Conservation (phyloP, 2,888 invertebrate species). For the Ophioninae sp. region DNA sequence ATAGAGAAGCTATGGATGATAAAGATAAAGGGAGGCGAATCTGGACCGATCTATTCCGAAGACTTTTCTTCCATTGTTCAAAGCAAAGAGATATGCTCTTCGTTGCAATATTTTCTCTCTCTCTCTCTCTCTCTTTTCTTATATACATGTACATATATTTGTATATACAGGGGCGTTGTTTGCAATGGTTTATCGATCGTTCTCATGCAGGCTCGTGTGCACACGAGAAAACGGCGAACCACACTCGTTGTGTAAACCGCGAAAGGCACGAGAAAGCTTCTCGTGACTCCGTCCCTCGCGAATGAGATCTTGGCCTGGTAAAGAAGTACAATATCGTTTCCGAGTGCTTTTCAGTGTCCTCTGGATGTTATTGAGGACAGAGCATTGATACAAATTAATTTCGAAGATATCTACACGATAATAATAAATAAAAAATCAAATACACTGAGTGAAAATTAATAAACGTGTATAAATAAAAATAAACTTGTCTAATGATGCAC, state of each 20-base stretch:
- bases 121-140: too few relatives aligned
- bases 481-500: too few relatives aligned
- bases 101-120: not conserved
- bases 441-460: too few relatives aligned
- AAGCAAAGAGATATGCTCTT: constrained; percentile 17
- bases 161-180: constrained; percentile 69
- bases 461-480: too few relatives aligned
- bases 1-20: constrained; percentile 6
- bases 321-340: constrained; percentile 7
- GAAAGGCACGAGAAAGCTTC: constrained; percentile 66
- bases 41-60: constrained; percentile 45
- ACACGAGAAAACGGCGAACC: constrained; percentile 60
- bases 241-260: constrained; percentile 44
- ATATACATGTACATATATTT: constrained; percentile 11
- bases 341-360: not conserved
- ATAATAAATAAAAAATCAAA: not conserved
- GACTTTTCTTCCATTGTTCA: constrained; percentile 39
- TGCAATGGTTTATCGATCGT: constrained; percentile 75
- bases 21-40: not conserved
- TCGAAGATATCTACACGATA: not conserved
- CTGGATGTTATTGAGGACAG: not conserved
- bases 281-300: constrained; percentile 66
- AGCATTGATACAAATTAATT: not conserved
- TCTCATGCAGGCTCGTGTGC: constrained; percentile 66
- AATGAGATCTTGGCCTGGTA: constrained; percentile 30